Conservation (phyloP, 2,113 vertebrate species). For the Eretmochelys imbricata region DNA sequence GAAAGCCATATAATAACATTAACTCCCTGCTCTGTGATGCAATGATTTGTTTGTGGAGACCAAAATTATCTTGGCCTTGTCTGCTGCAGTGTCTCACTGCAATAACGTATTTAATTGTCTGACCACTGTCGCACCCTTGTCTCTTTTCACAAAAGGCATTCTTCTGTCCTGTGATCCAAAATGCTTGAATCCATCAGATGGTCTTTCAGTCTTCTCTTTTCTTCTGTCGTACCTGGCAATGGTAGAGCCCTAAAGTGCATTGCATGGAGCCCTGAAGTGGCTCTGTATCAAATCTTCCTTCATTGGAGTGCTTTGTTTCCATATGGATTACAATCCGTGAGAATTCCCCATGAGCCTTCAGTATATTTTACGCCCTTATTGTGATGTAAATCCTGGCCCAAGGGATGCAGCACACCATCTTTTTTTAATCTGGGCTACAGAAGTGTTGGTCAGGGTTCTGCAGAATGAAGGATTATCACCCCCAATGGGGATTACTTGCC, state of each 20-base stretch:
- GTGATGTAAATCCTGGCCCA: neutral
- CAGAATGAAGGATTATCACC: neutral
- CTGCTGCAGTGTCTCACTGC: neutral
- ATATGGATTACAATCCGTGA: neutral
- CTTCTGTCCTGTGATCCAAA: neutral
- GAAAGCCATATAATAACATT: neutral
- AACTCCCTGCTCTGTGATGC: neutral
- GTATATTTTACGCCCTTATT: neutral
- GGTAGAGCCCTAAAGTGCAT: neutral
- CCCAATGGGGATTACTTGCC: neutral
- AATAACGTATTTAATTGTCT: neutral
- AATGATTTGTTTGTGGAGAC: neutral
- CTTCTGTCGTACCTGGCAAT: neutral
- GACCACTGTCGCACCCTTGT: neutral
- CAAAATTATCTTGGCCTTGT: neutral
- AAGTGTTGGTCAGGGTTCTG: neutral
- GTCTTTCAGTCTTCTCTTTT: neutral
- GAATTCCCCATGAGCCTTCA: neutral
- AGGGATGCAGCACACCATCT: neutral
- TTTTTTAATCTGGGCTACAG: neutral
- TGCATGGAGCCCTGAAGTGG: neutral
- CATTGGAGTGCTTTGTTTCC: neutral
- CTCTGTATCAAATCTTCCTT: neutral
- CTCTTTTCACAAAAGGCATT: neutral
- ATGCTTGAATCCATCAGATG: neutral